A percentile compares a stretch with the other conserved stretches of the same genome.
These are phyloP conservation scores for Catharus fuscescens DNA, from an alignment of 2,113 vertebrate species.

Conservation along the genomic window DNA sequence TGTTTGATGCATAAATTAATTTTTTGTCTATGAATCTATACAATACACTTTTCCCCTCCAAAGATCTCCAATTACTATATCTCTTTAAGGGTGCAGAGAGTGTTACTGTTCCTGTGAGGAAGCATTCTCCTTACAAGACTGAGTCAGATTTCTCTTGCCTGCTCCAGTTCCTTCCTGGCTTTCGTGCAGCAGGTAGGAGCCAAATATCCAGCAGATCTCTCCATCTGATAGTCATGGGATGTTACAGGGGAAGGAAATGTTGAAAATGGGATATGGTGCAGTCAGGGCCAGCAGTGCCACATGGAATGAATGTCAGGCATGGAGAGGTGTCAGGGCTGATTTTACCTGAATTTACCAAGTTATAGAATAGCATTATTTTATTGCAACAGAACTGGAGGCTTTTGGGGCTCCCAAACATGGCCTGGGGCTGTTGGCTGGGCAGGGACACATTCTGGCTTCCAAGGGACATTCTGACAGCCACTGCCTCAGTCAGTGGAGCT, in stretches of 20 bases:
- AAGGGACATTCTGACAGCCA: not conserved
- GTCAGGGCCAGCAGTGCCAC: accelerated
- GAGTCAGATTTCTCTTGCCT: constrained; percentile 41
- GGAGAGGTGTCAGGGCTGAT: not conserved
- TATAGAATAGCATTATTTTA: not conserved
- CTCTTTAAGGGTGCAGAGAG: not conserved
- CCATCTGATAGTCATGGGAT: not conserved
- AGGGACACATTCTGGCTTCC: not conserved
- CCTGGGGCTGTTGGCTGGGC: not conserved
- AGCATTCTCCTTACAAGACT: not conserved
- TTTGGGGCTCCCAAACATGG: not conserved
- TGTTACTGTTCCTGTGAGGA: not conserved
- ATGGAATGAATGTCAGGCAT: accelerated
- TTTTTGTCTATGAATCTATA: not conserved
- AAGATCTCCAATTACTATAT: not conserved
- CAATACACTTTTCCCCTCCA: not conserved
- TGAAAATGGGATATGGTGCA: not conserved
- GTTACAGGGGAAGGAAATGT: not conserved
- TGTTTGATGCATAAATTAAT: not conserved
- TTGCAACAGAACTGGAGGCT: not conserved
- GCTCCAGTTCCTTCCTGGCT: constrained; percentile 42
- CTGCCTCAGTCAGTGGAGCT: not conserved
- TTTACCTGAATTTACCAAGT: not conserved
- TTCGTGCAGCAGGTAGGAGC: not conserved
- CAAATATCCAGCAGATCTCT: constrained; percentile 33